Conservation (phyloP, 2,888 invertebrate species). For the Shargacucullia verbasci region DNA sequence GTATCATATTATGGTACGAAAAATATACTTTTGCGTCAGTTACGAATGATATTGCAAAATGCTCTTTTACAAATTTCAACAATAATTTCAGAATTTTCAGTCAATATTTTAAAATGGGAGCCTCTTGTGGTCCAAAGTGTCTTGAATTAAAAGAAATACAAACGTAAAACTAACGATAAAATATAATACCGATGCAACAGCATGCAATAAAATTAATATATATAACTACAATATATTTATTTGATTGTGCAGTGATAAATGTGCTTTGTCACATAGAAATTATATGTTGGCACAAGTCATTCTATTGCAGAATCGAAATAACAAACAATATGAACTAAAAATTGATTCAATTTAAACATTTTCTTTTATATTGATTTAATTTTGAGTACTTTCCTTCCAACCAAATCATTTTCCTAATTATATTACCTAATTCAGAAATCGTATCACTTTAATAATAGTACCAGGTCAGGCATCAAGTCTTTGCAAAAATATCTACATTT, state of each 20-base stretch:
- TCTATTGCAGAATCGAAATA: conserved; percentile 53
- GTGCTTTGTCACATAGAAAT: conserved; percentile 69
- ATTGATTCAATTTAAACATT: conserved; percentile 37
- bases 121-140: conserved; percentile 62
- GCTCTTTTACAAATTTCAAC: conserved; percentile 46
- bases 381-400: conserved; percentile 39
- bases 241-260: conserved; percentile 78
- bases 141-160: conserved; percentile 54
- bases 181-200: conserved; percentile 84
- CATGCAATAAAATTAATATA: conserved; percentile 84
- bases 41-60: conserved; percentile 49
- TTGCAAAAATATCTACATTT: conserved; percentile 70
- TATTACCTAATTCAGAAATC: conserved; percentile 64
- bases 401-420: conserved; percentile 47
- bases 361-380: conserved; percentile 26
- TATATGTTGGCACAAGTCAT: conserved; percentile 73
- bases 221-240: conserved; percentile 75
- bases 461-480: conserved; percentile 72
- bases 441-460: conserved; percentile 76
- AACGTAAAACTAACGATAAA: conserved; percentile 76
- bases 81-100: conserved; percentile 63
- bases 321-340: conserved; percentile 37
- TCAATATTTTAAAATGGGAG: conserved; percentile 62
- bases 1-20: conserved; percentile 39
- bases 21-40: conserved; percentile 45